Evolutionary conservation across 2,113 vertebrate species (phyloP), one percentile per base, ranked within the genome.

Genomic region (Bujurquina vittata): DNA sequence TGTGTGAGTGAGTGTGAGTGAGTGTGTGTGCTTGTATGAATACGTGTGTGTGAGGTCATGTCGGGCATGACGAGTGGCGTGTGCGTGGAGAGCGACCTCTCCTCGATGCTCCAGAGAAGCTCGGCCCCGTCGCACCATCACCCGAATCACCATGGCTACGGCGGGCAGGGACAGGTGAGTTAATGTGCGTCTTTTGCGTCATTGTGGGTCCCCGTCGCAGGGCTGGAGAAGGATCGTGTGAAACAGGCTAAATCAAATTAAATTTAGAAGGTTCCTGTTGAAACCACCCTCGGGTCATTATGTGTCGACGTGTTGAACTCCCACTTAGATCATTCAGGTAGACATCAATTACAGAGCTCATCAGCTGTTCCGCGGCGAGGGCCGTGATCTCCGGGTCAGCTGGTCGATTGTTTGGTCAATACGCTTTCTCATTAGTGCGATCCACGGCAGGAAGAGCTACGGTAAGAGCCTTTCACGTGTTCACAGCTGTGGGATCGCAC

Each of bases 21-120:
- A 29, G 63, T 12, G 76, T 15, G 60, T 10, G 46, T 15, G 58
- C 54, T 57, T 43, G 33, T 14, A 88, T 74, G 84, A 29, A 61
- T 67, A 61, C 73, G 76, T 65, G 78, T 83, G 69, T 61, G 61
- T 46, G 92, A 84, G 81, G 93, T 92, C 90, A 96, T 96, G 95
- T 96, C 96, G 93, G 96, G 96, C 92, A 97, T 97, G 96, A 97
- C 97, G 91, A 97, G 96, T 86, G 96, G 97, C 85, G 96, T 98
- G 92, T 98, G 97, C 75, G 96, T 98, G 95, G 97, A 97, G 93
- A 97, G 88, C 22, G 93, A 95, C 83, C 91, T 94, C 89, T 93
- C 94, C 83, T 92, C 93, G 1, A 92, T 94, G 91, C 91, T 94
- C 18, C 93, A 94, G 86, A 92, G 92, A 90, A 91, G 90, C 90